Evolutionary conservation across 2,888 invertebrate species (phyloP), one percentile per base, ranked within the genome.

Genomic region (Globia sparganii): DNA sequence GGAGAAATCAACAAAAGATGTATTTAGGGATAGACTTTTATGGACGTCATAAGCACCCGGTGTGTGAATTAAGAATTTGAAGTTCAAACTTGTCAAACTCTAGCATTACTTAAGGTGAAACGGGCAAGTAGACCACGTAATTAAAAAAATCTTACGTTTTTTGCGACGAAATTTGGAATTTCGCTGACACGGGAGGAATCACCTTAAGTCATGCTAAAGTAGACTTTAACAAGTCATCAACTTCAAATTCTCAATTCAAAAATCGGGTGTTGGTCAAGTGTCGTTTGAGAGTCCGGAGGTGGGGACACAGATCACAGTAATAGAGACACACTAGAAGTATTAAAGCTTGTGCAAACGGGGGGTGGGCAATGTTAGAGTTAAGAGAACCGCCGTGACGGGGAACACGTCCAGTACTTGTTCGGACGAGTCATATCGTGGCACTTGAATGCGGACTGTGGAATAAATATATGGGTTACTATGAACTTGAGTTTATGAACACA

Each of bases 361-460:
- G 77, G 74, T 70, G 77, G 84, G 75, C 67, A 77, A 82, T 66
- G 62, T 80, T 75, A 77, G 53, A 78, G 58, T 92, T 94, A 93
- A 89, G 91, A 94, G 91, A 94, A 95, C 77, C 95, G 94, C 78
- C 95, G 91, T 31, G 94, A 90, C 25, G 95, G 94, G 31, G 92
- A 88, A 92, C 95, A 86, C 62, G 91, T 92, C 95, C 95, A 95
- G 87, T 93, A 94, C 86, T 94, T 95, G 93, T 91, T 92, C 53
- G 93, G 91, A 78, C 93, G 94, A 46, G 92, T 88, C 64, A 91
- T 84, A 84, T 95, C 94, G 88, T 94, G 86, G 88, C 91, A 92
- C 87, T 93, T 92, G 91, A 89, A 93, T 40, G 92, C 90, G 71
- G 91, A 93, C 95, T 95, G 94, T 80, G 90, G 87, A 92, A 85